phyloP scores from a whole-genome alignment of 2,113 vertebrate species.

The Caranx ignobilis region DNA sequence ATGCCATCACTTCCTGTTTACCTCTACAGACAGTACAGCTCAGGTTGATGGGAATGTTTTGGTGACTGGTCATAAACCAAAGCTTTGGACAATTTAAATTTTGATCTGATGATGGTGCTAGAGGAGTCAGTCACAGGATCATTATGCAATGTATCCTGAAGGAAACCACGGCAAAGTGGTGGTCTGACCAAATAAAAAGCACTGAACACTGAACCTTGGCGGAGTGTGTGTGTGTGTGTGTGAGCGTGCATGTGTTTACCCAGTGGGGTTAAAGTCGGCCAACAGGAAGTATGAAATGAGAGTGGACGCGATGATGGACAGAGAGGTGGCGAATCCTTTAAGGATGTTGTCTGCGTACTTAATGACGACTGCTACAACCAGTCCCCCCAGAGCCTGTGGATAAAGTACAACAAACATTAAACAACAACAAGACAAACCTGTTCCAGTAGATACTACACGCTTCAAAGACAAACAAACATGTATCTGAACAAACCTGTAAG shows the following conservation, averaged over 20 bases:
- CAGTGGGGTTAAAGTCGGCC: slow-evolving; percentile 70
- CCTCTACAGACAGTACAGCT: background rate
- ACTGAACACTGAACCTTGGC: background rate
- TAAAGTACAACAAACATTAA: background rate
- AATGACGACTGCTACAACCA: slow-evolving; percentile 75
- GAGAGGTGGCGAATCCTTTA: slow-evolving; percentile 77
- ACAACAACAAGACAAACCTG: background rate
- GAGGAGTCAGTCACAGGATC: background rate
- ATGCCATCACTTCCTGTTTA: background rate
- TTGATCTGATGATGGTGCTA: background rate
- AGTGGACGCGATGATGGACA: slow-evolving; percentile 75
- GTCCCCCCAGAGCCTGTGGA: slow-evolving; percentile 73
- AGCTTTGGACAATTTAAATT: background rate
- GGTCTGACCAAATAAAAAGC: background rate
- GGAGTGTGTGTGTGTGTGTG: background rate
- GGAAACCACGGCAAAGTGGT: background rate
- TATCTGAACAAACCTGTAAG: slow-evolving; percentile 87
- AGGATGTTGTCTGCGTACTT: slow-evolving; percentile 83
- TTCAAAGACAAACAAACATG: background rate
- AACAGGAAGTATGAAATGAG: slow-evolving; percentile 75
- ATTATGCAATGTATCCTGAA: background rate
- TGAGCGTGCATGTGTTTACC: slow-evolving; percentile 45
- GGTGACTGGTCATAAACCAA: background rate
- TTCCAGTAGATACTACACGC: background rate
- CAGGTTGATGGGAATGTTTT: background rate